phyloP scores from a whole-genome alignment of 92 coral and sea anemone species.

The Porites divaricata region DNA sequence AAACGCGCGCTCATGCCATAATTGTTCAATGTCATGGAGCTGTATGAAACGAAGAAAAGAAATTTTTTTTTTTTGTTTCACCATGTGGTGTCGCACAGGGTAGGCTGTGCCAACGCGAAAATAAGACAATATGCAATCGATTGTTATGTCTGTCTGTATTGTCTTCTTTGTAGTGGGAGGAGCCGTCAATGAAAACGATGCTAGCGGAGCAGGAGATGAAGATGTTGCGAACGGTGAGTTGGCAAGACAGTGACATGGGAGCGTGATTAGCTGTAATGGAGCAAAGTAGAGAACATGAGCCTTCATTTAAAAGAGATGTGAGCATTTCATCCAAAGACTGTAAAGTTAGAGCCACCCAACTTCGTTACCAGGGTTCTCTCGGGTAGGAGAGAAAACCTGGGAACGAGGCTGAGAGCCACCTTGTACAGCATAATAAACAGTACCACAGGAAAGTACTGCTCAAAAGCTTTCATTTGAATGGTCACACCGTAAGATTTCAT shows the following conservation, averaged over 20 bases:
- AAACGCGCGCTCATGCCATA: no score
- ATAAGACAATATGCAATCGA: no score
- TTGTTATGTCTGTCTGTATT: background rate
- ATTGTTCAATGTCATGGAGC: background rate
- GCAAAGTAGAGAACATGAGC: background rate
- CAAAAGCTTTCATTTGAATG: conserved; percentile 15
- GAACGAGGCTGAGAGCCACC: no score
- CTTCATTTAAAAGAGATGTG: background rate
- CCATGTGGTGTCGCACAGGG: no score
- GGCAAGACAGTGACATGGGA: background rate
- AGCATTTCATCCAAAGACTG: background rate
- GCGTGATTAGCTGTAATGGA: background rate
- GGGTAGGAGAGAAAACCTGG: no score
- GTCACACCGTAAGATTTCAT: conserved; percentile 3
- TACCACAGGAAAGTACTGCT: conserved; percentile 9
- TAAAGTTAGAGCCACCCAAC: no score
- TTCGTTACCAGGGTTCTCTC: no score
- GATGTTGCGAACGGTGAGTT: conserved; percentile 25
- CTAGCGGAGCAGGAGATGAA: conserved; percentile 16
- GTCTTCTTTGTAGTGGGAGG: conserved; percentile 21
- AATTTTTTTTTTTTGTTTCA: no score
- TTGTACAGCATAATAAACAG: background rate
- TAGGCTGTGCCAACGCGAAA: no score
- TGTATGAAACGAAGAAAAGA: background rate
- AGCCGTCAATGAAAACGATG: conserved; percentile 19